phyloP scores from a whole-genome alignment of 2,797 vertebrate genomes.

The Sebastes wilsoni region DNA sequence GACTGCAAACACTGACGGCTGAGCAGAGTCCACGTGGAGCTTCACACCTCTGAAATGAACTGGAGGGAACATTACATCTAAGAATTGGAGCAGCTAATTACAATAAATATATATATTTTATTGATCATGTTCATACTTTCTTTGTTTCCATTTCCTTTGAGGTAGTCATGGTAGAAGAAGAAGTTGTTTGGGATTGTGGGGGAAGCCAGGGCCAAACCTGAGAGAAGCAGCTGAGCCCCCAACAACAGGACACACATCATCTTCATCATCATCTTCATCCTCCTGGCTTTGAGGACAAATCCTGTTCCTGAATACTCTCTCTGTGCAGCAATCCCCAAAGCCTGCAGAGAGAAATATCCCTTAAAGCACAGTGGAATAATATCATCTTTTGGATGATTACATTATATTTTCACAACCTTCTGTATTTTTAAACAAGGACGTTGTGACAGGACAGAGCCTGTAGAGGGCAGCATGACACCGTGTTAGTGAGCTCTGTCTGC shows the following conservation, averaged over 20 bases:
- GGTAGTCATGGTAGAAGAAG: conserved; percentile 85
- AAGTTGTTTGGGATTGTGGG: conserved; percentile 82
- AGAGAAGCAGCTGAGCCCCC: conserved; percentile 48
- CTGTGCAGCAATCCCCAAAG: neutral
- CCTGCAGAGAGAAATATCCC: neutral
- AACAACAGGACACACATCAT: conserved; percentile 40
- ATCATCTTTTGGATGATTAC: neutral
- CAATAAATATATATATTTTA: neutral
- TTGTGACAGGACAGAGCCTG: neutral
- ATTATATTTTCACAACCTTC: neutral
- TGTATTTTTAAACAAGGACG: neutral
- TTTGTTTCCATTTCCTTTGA: conserved; percentile 72
- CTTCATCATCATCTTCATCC: neutral
- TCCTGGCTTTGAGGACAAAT: neutral
- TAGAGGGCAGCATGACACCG: conserved; percentile 21
- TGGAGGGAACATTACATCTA: conserved; percentile 5
- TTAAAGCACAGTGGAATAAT: neutral
- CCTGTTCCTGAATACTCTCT: neutral
- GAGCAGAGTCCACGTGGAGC: conserved; percentile 83
- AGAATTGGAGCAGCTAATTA: too few relatives aligned
- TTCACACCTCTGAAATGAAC: conserved; percentile 80
- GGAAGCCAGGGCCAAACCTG: conserved; percentile 39
- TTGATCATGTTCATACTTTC: conserved; percentile 68
- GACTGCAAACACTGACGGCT: conserved; percentile 75
- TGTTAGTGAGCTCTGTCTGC: neutral